Evolutionary conservation across 1,140 invertebrate species (phyloP), one percentile per base, ranked within the genome.

Genomic region (Cataglyphis hispanica): DNA sequence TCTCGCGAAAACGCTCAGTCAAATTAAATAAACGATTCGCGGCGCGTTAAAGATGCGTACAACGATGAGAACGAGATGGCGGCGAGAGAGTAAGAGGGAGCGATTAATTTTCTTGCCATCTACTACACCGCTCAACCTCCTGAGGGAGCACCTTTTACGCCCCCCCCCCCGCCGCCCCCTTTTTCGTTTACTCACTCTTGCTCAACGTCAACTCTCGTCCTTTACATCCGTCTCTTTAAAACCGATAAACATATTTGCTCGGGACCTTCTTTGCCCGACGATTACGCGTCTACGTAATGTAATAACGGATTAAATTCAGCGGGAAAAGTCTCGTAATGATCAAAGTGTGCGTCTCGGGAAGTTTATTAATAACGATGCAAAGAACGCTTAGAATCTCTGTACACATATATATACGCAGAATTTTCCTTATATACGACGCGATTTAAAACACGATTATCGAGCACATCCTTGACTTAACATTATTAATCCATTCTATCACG

Each of bases 181-280:
- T 60, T 72, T 60, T 72, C 78, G 78, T 61, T 72, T 46, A 61
- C 37, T 58, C 50, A 34, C 25, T 16, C 40, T 58, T 40, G 50
- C 53, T 66, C 64, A 11, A 72, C 25, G 53, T 74, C 67, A 70
- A 60, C 22, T 81, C 78, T 70, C 66, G 31, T 81, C 53, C 66
- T 81, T 58, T 58, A 16, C 50, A 19, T 81, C 58, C 60, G 27
- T 37, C 61, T 66, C 67, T 85, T 78, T 70, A 88, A 88, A 88
- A 86, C 87, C 84, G 88, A 86, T 88, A 89, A 88, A 89, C 87
- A 85, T 85, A 76, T 89, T 89, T 86, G 70, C 84, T 66, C 56
- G 63, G 84, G 58, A 87, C 56, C 58, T 80, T 43, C 31, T 34
- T 56, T n/a, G 56, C 37, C 58, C 80, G 50, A 50, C 46, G 87